Evolutionary conservation across 2,888 invertebrate species (phyloP), one percentile per base, ranked within the genome.

Genomic region (Leucophenga montana): DNA sequence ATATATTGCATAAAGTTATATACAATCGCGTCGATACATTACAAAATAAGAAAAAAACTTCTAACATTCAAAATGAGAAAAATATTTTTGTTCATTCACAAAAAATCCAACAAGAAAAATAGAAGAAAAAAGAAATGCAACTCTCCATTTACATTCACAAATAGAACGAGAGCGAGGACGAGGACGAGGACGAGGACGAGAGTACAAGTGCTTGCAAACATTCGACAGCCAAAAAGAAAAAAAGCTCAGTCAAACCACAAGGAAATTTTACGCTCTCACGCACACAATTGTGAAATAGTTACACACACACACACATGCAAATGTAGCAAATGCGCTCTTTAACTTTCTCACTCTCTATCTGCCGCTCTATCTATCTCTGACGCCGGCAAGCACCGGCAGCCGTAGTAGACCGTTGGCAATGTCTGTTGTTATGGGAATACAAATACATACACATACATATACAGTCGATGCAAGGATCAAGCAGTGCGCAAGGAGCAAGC

Each of bases 221-320:
- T 1, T 3, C 6, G 6, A 2, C 46, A 46, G 14, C 46, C 8
- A 46, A 46, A 46, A 46, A 46, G 46, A 46, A 46, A 46, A 2
- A 50, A 50, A 50, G 50, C 50, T 50, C 13, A 16, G 50, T 13
- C n/a, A 50, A 50, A 50, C 50, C 50, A 50, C 50, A 50, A 50
- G 2, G 16, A 16, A n/a, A 39, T 39, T 50, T 18, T 50, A 1
- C 4, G 50, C 50, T 50, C 50, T 50, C 16, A 50, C 50, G 18
- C 50, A 50, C 18, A 50, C 50, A 50, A 13, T n/a, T n/a, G n/a
- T 71, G 50, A 16, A 27, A 22, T 20, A 22, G 20, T 13, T 22
- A 44, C 33, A 39, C 54, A 39, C 66, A 61, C 50, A 62, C 44
- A 59, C 69, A 73, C 62, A 66, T 56, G 22, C 46, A 56, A 1